phyloP scores from a whole-genome alignment of 2,888 invertebrate species.

The Saturnia pavonia region DNA sequence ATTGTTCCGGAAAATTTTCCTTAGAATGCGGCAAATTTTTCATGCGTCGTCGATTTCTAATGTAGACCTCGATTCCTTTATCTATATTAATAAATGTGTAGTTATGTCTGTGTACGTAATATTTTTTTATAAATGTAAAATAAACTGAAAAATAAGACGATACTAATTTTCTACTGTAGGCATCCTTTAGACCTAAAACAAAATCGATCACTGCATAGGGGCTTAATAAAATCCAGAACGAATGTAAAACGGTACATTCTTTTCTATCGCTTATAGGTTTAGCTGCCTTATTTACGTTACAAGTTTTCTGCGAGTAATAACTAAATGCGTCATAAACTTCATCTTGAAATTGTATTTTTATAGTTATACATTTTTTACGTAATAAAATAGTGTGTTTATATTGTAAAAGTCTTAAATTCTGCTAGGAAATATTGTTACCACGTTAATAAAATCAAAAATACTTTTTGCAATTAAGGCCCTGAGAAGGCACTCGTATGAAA shows the following conservation, averaged over 20 bases:
- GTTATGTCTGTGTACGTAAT: too few relatives aligned
- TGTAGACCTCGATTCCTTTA: too few relatives aligned
- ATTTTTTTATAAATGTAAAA: too few relatives aligned
- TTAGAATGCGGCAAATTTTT: not conserved
- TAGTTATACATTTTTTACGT: not conserved
- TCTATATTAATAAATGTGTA: too few relatives aligned
- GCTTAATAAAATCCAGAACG: constrained; percentile 3
- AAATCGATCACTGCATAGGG: not conserved
- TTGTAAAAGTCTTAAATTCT: not conserved
- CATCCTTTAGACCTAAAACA: not conserved
- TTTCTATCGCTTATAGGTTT: not conserved
- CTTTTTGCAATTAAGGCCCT: too few relatives aligned
- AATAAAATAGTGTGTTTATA: not conserved
- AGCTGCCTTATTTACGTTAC: not conserved
- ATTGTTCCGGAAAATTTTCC: not conserved
- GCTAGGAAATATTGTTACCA: not conserved
- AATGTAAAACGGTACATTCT: not conserved
- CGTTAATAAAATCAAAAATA: too few relatives aligned
- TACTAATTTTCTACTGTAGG: not conserved
- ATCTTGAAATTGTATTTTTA: not conserved
- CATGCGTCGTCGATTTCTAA: not conserved
- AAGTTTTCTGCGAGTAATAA: not conserved
- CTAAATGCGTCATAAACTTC: not conserved
- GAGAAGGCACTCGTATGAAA: too few relatives aligned
- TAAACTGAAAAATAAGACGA: not conserved